These are phyloP conservation scores for Cheilosia pagana DNA, from an alignment of 2,888 invertebrate species.

Conservation along the genomic window DNA sequence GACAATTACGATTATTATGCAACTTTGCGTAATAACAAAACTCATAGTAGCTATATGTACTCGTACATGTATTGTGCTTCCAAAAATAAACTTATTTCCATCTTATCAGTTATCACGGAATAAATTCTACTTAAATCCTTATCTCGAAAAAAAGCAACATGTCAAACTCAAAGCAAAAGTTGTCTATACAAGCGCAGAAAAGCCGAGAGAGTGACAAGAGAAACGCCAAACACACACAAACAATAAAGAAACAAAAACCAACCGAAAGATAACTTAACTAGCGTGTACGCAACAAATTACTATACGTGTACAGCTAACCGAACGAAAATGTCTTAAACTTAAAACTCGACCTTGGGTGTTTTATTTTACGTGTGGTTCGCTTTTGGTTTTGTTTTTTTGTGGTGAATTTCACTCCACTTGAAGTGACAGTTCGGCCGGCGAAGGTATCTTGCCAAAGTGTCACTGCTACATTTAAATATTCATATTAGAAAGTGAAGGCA, in stretches of 20 bases:
- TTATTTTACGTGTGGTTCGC: neutral
- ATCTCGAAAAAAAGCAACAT: slow-evolving; percentile 31
- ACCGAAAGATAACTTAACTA: slow-evolving; percentile 11
- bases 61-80: neutral
- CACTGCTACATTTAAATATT: neutral
- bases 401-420: slow-evolving; percentile 10
- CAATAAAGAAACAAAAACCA: neutral
- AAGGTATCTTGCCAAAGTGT: neutral
- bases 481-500: slow-evolving; percentile 11
- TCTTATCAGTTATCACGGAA: slow-evolving; percentile 58
- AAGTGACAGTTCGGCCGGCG: neutral
- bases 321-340: slow-evolving; percentile 4
- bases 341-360: slow-evolving; percentile 23
- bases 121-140: slow-evolving; percentile 41
- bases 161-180: slow-evolving; percentile 2
- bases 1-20: neutral
- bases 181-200: neutral
- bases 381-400: slow-evolving; percentile 2
- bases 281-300: slow-evolving; percentile 24
- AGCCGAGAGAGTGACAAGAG: neutral
- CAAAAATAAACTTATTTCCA: slow-evolving; percentile 24
- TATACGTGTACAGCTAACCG: slow-evolving; percentile 6
- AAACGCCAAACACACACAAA: slow-evolving; percentile 28
- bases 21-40: neutral
- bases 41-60: neutral